Base-by-base conservation (phyloP, 1,140 invertebrate genomes). In the Eubasilissa regina region DNA sequence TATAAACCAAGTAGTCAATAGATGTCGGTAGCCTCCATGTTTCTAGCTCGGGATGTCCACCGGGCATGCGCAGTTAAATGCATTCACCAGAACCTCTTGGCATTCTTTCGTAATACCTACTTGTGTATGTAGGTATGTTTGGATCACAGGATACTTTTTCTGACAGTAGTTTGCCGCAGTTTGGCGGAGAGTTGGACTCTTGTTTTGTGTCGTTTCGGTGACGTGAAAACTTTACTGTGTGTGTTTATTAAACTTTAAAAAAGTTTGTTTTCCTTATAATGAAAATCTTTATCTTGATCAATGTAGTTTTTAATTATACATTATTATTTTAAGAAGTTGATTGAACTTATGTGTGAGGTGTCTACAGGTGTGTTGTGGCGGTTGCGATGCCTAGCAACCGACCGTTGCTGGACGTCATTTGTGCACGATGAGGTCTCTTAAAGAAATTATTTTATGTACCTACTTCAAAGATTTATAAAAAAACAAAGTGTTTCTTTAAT, bases 351-450 rank as follows among this genome's bases (percentile, higher is more conserved):
- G 62, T 51, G 75, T 76, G 80, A 81, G 68, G 68, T 78, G 80
- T 78, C 80, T 76, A 81, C 80, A 81, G 80, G 80, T 81, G 80
- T 81, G 80, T 81, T 81, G 80, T 81, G 80, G 76, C 74, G 53
- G 76, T 81, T 76, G 70, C 76, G 76, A 76, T 76, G 72, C 80
- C 76, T 81, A 76, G 80, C 80, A 81, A 81, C 80, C 68, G 55
- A 74, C 77, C 77, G 77, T 78, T 78, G 77, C 43, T 62, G 77
- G 70, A 78, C 68, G 77, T 78, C 77, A 78, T 58, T 66, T 77
- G 55, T 78, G 68, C 45, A 78, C 44, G 58, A 78, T 78, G 77
- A 62, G 73, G 77, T 58, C 66, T 56, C 72, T 17, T 74, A 56
- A 72, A 74, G 72, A 56, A 44, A 43, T 74, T 56, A 74, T 51